phyloP scores from a whole-genome alignment of 2,113 vertebrate genomes.

The Neofelis nebulosa region DNA sequence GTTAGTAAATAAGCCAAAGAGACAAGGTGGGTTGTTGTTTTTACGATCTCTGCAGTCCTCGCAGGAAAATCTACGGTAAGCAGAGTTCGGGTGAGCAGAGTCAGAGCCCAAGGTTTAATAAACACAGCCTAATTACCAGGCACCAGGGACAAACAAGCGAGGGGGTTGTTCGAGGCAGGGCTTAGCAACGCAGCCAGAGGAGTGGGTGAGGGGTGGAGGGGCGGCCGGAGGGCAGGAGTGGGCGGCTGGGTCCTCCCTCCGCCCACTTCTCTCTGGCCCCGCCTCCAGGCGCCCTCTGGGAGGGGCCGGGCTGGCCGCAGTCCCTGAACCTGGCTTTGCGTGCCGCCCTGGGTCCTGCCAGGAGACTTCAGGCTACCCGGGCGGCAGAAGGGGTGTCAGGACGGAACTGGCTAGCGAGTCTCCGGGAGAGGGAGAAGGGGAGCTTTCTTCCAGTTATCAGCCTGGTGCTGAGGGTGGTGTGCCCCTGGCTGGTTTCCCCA shows the following conservation, averaged over 20 bases:
- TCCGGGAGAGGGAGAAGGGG: not conserved
- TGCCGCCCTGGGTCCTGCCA: not conserved
- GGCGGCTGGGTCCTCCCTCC: not conserved
- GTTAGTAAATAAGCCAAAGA: constrained; percentile 51
- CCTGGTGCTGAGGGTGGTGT: not conserved
- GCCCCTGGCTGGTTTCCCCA: accelerated
- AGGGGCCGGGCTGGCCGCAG: not conserved
- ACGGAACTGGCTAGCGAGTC: not conserved
- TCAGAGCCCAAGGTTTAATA: constrained; percentile 53
- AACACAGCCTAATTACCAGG: constrained; percentile 72
- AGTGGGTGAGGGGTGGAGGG: not conserved
- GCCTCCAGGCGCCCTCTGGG: not conserved
- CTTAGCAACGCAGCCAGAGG: not conserved
- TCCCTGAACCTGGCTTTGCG: not conserved
- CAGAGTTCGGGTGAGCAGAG: constrained; percentile 21
- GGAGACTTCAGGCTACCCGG: not conserved
- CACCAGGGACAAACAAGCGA: constrained; percentile 44
- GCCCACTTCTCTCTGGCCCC: not conserved
- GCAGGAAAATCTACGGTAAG: constrained; percentile 52
- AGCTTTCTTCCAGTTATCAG: not conserved
- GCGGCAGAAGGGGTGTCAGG: not conserved
- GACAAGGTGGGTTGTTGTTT: constrained; percentile 72
- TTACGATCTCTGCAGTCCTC: constrained; percentile 58
- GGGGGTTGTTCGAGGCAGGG: not conserved
- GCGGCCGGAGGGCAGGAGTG: not conserved